A percentile compares a stretch with the other conserved stretches of the same genome.
These are phyloP conservation scores for Illadopsis cleaveri DNA, from an alignment of 2,113 vertebrate genomes.

Conservation along the genomic window DNA sequence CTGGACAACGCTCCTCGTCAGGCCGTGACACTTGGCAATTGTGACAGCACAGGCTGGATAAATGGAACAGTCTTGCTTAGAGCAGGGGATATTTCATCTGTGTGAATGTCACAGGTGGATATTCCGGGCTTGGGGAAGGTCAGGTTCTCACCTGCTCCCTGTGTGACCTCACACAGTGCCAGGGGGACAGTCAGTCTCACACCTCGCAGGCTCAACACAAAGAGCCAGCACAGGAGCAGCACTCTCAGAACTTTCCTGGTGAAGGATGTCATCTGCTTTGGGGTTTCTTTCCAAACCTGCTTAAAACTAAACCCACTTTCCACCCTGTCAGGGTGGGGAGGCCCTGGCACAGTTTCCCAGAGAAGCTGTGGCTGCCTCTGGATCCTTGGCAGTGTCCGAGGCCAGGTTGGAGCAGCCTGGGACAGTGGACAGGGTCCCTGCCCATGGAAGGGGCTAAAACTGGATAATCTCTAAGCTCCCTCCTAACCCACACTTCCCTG, in stretches of 20 bases:
- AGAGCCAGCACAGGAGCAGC: not conserved
- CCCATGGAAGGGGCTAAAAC: not conserved
- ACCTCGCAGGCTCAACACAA: not conserved
- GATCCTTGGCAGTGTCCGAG: not conserved
- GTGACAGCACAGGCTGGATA: not conserved
- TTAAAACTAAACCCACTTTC: not conserved
- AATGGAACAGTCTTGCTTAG: not conserved
- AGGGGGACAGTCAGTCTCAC: not conserved
- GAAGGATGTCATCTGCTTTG: not conserved
- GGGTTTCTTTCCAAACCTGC: not conserved
- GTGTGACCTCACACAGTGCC: not conserved
- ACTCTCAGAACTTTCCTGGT: not conserved
- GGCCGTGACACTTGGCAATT: not conserved
- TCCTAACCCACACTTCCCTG: not conserved
- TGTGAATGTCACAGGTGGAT: not conserved
- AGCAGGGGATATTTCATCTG: not conserved
- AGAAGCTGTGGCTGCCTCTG: not conserved
- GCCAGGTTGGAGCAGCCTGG: not conserved
- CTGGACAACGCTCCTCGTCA: not conserved
- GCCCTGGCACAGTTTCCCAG: not conserved
- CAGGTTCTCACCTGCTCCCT: not conserved
- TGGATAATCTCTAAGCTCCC: accelerated
- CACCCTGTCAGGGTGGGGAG: not conserved
- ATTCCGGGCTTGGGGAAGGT: not conserved
- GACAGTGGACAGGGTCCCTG: not conserved